Base-by-base conservation (phyloP, 1,140 invertebrate genomes). In the Aricia agestis region DNA sequence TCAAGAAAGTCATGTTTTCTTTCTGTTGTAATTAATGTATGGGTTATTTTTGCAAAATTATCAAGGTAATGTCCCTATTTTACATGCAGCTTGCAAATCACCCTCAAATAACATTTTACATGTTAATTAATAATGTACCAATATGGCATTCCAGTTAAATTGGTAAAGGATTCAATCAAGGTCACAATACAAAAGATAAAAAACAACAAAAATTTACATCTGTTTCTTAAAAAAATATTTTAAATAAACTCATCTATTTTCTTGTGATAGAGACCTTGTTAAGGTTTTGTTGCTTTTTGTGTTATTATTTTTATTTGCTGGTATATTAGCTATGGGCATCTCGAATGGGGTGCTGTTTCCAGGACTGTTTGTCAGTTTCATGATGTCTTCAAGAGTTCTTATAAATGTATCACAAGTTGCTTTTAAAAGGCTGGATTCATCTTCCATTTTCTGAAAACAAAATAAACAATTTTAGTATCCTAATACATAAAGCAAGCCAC, bases 371-470 rank as follows among this genome's bases (percentile, higher is more conserved):
- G 94, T 92, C 17, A 96, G 78, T 82, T 94, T 93, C 94, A 97
- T 95, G 80, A 95, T 96, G 72, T 96, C 95, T 88, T 97, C 96
- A 74, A 97, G 91, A 9, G 96, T 96, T 76, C 94, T 93, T 74
- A 97, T 96, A 85, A 97, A 97, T 25, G 95, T 96, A 91, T 97
- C 96, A 93, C 96, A 97, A 36, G 96, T 97, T 32, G 95, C 95
- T 72, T 93, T 94, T 58, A 97, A 85, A 72, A 96, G 91, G 78
- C 93, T 94, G 25, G 95, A 95, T n/a, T 94, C 94, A 89, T 96
- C 95, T 86, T 95, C 93, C 73, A 97, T 90, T 93, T 95, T 94
- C 95, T 96, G 89, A 70, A 93, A 82, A 78, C 68, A 74, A 74
- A 70, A 76, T 71, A 74, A 31, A 72, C n/a, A 13, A 66, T 66